phyloP scores from a whole-genome alignment of 1,140 invertebrate genomes.

The Brachionus paranguensis region DNA sequence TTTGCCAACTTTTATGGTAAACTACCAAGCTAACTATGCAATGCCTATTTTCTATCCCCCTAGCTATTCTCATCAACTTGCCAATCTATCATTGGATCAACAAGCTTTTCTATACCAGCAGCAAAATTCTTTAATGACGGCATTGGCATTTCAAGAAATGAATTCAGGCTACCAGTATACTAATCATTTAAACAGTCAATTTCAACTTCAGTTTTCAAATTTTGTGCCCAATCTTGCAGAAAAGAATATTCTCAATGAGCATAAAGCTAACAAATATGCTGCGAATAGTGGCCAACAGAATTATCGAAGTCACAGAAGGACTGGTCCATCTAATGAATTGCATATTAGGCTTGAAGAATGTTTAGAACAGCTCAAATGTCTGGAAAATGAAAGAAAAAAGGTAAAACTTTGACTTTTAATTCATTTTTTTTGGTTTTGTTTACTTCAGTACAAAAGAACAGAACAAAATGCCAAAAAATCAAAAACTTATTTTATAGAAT shows the following conservation, averaged over 20 bases:
- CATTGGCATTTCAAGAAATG: neutral
- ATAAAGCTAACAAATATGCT: neutral
- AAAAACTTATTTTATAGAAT: too few relatives aligned
- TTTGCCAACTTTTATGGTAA: neutral
- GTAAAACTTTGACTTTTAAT: slow-evolving; percentile 42
- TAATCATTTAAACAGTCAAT: neutral
- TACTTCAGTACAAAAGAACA: neutral
- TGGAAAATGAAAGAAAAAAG: slow-evolving; percentile 76
- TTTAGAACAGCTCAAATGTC: slow-evolving; percentile 72
- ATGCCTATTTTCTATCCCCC: neutral
- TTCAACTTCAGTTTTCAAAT: neutral
- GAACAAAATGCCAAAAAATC: too few relatives aligned
- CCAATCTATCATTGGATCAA: neutral
- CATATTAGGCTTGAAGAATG: slow-evolving; percentile 71
- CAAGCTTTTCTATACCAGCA: neutral
- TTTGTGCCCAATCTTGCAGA: neutral
- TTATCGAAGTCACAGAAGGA: slow-evolving; percentile 45
- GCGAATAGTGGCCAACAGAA: neutral
- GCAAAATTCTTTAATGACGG: neutral
- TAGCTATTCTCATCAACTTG: neutral
- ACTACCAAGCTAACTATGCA: neutral
- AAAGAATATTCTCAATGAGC: neutral
- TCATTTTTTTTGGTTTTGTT: neutral
- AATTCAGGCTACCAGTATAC: neutral
- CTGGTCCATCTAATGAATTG: slow-evolving; percentile 64